Evolutionary conservation across 1,140 invertebrate species (phyloP), one percentile per base, ranked within the genome.

Genomic region (Arctopsyche grandis): DNA sequence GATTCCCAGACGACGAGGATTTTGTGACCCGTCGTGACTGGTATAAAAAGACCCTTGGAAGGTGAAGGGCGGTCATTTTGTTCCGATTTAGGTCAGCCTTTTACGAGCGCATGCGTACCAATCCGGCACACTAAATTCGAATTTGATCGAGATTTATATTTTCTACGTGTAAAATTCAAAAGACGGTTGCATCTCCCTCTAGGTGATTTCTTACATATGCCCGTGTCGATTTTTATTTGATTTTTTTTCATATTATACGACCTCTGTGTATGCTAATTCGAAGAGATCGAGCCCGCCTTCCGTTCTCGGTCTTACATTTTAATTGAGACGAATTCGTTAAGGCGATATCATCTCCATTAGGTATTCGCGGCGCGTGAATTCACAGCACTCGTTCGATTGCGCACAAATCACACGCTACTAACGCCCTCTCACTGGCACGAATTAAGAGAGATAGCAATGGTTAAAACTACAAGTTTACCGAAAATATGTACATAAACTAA

Each of bases 321-420:
- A 73, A 73, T 73, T 73, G 44, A 73, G 44, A 73, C 38, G 44
- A n/a, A 73, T 73, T 48, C 69, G 69, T 73, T 73, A 43, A 73
- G 24, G 29, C 22, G 26, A 44, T 14, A 44, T 48, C 56, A 21
- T 9, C 29, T 19, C 56, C 14, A 9, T 19, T 60, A 19, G 21
- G 56, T 60, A 60, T 60, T 60, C 56, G 21, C n/a, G 56, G 16
- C 48, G 16, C 48, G 48, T n/a, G 48, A n/a, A 14, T 19, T 19
- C 12, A 52, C 12, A 10, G 16, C 12, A 21, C 16, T 9, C 56
- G 56, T 60, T 60, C 56, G 56, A 60, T 60, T 60, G 56, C 9
- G 16, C 56, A 21, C 56, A 60, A 60, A 60, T 60, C 56, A 60
- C 9, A 60, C 56, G n/a, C n/a, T 16, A 19, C 56, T 16, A 19